phyloP scores from a whole-genome alignment of 2,888 invertebrate species.

The Gastracanthus pulcherrimus region DNA sequence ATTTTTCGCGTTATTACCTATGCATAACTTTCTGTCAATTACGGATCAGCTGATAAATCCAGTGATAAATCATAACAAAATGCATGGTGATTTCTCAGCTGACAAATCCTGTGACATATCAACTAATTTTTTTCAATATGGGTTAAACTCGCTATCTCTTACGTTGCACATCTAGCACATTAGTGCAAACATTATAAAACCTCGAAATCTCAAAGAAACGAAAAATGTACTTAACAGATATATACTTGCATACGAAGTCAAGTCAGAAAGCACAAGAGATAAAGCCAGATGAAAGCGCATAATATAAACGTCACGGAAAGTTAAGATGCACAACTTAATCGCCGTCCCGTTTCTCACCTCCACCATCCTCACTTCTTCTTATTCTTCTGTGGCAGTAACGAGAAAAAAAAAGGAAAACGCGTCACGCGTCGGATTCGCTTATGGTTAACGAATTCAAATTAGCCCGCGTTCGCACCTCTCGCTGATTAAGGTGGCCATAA shows the following conservation, averaged over 20 bases:
- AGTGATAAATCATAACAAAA: no score
- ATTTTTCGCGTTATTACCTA: no score
- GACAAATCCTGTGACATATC: no score
- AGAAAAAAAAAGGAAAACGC: background rate
- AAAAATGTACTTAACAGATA: no score
- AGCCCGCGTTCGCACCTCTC: constrained; percentile 73
- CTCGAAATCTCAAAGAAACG: no score
- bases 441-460: constrained; percentile 71
- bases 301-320: constrained; percentile 35
- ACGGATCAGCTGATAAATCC: no score
- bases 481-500: constrained; percentile 72
- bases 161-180: no score
- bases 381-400: background rate
- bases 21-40: no score
- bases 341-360: background rate
- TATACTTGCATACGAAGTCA: background rate
- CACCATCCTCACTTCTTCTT: background rate
- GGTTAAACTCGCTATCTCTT: no score
- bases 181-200: no score
- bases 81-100: no score
- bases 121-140: no score
- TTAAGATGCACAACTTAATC: constrained; percentile 40
- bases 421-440: constrained; percentile 40
- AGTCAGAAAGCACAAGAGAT: background rate
- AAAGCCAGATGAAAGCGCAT: constrained; percentile 8